Base-by-base conservation (phyloP, 2,797 vertebrate genomes). In the Lycodopsis pacificus region DNA sequence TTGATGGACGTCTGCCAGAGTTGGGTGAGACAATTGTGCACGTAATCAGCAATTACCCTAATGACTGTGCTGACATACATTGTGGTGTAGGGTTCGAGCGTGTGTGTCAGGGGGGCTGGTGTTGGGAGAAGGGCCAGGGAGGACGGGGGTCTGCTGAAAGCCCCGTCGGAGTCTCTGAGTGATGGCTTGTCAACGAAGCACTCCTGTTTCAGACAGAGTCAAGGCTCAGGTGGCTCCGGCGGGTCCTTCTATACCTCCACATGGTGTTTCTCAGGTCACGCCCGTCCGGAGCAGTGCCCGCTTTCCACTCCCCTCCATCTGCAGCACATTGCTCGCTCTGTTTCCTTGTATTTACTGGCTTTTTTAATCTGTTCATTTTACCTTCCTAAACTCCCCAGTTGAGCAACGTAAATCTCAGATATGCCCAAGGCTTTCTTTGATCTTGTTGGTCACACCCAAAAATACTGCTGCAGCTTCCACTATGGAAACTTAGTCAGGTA, bases 191-290 rank as follows among this genome's bases (percentile, higher is more conserved):
- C 94, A 95, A 76, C 92, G 63, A 76, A 88, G 65, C 88, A 78
- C 95, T 95, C 93, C 83, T 93, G 94, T 95, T 95, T 94, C 94
- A 95, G 91, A 88, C 84, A 61, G 64, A 88, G 80, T 80, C 83
- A 56, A 79, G 91, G 92, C 92, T 94, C 93, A 92, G 90, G 93
- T 94, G 91, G 92, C 93, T 94, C 82, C 84, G 25, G 72, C 36
- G 3, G 79, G 72, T 66, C 75, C 73, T 80, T 83, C 76, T 74
- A 64, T 74, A 64, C 77, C 74, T 86, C 86, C 79, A 81, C 80
- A 83, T 77, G 81, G 51, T 59, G 84, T 77, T 82, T 82, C 75
- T 81, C 73, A 74, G 86, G 86, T 90, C 92, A 78, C 63, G 62
- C 72, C 79, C 71, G 65, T 87, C 81, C 68, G 40, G 65, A 75